phyloP scores from a whole-genome alignment of 2,113 vertebrate genomes.

The Trichechus manatus region DNA sequence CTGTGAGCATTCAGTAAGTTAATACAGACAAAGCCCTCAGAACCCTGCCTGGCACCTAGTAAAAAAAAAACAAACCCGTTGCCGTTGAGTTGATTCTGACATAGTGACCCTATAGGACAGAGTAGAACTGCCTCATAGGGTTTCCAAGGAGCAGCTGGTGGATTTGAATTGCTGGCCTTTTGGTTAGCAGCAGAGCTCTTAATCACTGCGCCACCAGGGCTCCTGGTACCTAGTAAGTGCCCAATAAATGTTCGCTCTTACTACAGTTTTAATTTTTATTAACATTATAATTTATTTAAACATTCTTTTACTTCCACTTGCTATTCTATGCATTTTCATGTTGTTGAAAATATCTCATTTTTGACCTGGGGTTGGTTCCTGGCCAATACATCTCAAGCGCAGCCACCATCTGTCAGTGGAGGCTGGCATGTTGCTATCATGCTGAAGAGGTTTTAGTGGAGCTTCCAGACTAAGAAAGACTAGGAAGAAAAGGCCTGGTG shows the following conservation, averaged over 20 bases:
- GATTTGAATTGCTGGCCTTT: too few species aligned
- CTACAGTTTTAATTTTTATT: background rate
- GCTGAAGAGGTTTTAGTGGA: background rate
- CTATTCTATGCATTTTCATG: background rate
- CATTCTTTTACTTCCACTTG: background rate
- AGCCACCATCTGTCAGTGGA: background rate
- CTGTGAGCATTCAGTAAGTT: background rate
- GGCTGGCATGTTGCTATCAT: background rate
- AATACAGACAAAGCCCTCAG: background rate
- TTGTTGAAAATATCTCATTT: background rate
- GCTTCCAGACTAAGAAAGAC: background rate
- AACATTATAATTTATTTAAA: background rate
- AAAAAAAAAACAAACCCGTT: too few species aligned
- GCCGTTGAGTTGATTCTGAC: too few species aligned
- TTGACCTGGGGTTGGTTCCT: background rate
- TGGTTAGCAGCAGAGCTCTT: too few species aligned
- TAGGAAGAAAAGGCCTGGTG: background rate
- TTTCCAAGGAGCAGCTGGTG: too few species aligned
- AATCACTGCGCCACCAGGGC: too few species aligned
- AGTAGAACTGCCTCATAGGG: too few species aligned
- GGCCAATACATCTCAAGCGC: background rate
- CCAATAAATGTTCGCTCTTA: background rate
- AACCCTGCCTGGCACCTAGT: background rate
- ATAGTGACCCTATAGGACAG: too few species aligned
- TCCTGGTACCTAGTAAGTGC: background rate